A percentile compares a stretch with the other conserved stretches of the same genome.
Conservation (phyloP, 2,888 invertebrate genomes). For the Yponomeuta malinellus region DNA sequence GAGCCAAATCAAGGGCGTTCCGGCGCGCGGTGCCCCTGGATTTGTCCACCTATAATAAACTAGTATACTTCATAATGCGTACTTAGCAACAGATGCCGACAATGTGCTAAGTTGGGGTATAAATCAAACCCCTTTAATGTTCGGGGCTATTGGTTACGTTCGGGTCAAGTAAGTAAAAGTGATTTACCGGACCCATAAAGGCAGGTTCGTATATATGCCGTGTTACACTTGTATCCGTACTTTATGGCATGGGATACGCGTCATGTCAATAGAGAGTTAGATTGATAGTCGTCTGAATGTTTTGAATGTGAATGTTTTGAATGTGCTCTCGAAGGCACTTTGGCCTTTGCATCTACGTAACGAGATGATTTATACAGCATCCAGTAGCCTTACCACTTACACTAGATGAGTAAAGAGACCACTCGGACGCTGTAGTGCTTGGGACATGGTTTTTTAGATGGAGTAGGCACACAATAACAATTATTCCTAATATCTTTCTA, state of each 20-base stretch:
- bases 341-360: too few relatives aligned
- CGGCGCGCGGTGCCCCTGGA: not conserved
- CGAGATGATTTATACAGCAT: too few relatives aligned
- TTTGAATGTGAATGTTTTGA: too few relatives aligned
- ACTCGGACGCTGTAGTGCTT: too few relatives aligned
- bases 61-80: constrained; percentile 40
- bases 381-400: too few relatives aligned
- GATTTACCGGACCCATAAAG: constrained; percentile 66
- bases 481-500: too few relatives aligned
- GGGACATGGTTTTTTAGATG: too few relatives aligned
- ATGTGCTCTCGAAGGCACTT: too few relatives aligned
- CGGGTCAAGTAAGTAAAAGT: constrained; percentile 67
- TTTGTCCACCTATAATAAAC: constrained; percentile 53
- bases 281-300: not conserved
- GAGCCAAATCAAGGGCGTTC: not conserved
- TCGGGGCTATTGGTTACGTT: constrained; percentile 53
- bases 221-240: constrained; percentile 59
- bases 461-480: too few relatives aligned
- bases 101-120: constrained; percentile 67
- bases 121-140: constrained; percentile 73
- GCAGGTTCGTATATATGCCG: constrained; percentile 54
- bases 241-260: constrained; percentile 25
- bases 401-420: too few relatives aligned
- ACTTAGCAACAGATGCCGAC: constrained; percentile 61
- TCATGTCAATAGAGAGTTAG: not conserved